Conservation (phyloP, 2,888 invertebrate genomes). For the Hybos culiciformis region DNA sequence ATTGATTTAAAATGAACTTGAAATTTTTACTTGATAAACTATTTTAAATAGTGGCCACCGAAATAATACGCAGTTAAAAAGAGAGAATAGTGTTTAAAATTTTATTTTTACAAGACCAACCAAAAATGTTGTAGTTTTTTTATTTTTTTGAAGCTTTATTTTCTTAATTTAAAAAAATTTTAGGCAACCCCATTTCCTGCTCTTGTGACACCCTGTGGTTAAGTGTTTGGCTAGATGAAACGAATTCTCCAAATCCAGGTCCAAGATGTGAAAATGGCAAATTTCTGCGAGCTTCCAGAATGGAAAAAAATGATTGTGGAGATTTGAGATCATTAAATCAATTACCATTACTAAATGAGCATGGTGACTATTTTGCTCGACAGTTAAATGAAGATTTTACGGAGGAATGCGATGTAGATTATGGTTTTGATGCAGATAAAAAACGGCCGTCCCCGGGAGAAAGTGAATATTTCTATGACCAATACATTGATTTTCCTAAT, state of each 20-base stretch:
- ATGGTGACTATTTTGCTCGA: constrained; percentile 52
- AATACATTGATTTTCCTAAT: constrained; percentile 64
- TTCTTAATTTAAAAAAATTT: constrained; percentile 16
- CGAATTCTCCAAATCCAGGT: constrained; percentile 48
- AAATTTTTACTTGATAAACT: background rate
- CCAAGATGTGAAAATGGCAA: constrained; percentile 69
- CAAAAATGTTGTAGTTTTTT: no score
- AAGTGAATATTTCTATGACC: constrained; percentile 71
- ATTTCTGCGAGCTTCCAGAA: constrained; percentile 55
- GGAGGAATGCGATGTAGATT: constrained; percentile 36
- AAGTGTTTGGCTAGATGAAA: constrained; percentile 67
- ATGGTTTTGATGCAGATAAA: constrained; percentile 36
- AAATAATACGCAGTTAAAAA: no score
- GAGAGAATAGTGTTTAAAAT: no score
- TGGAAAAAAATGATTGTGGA: constrained; percentile 55
- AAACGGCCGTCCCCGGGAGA: constrained; percentile 55
- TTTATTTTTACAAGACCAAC: no score
- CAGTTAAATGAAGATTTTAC: constrained; percentile 38
- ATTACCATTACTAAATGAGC: constrained; percentile 49
- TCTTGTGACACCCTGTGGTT: constrained; percentile 74
- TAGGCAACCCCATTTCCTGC: constrained; percentile 72
- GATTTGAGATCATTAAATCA: constrained; percentile 31
- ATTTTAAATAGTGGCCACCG: background rate
- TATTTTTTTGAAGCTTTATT: constrained; percentile 5
- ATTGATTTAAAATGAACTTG: background rate